These are phyloP conservation scores for Parapsyche elsis DNA, from an alignment of 1,140 invertebrate genomes.

Conservation along the genomic window DNA sequence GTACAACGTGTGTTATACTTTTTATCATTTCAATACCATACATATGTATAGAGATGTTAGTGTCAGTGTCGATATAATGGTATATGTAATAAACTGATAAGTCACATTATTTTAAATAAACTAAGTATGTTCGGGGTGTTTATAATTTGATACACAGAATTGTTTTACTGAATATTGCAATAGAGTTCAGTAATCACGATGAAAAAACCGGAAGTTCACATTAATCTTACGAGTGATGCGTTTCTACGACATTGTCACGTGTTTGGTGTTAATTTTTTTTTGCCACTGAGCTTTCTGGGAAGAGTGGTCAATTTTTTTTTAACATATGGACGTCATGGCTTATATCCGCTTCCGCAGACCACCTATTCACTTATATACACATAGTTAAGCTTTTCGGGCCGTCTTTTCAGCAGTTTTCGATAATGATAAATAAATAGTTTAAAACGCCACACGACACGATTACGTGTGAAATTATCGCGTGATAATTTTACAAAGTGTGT, in stretches of 20 bases:
- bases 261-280: not conserved
- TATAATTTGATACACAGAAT: too few relatives aligned
- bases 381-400: not conserved
- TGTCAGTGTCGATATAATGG: too few relatives aligned
- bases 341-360: not conserved
- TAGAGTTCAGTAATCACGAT: not conserved
- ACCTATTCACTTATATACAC: not conserved
- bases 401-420: not conserved
- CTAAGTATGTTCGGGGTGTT: too few relatives aligned
- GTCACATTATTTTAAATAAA: too few relatives aligned
- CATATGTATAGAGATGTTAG: too few relatives aligned
- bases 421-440: not conserved
- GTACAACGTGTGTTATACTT: not conserved
- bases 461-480: not conserved
- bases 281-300: not conserved
- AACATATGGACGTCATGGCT: not conserved
- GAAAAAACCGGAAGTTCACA: not conserved
- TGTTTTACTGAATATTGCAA: too few relatives aligned
- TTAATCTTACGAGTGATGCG: not conserved
- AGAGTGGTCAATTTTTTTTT: slow-evolving; percentile 9
- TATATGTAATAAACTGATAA: too few relatives aligned
- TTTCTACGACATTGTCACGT: not conserved
- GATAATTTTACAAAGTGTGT: not conserved
- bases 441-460: not conserved
- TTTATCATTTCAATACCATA: not conserved